Evolutionary conservation across 2,888 invertebrate genomes (phyloP).

Genomic region (Aspidiotus destructor): DNA sequence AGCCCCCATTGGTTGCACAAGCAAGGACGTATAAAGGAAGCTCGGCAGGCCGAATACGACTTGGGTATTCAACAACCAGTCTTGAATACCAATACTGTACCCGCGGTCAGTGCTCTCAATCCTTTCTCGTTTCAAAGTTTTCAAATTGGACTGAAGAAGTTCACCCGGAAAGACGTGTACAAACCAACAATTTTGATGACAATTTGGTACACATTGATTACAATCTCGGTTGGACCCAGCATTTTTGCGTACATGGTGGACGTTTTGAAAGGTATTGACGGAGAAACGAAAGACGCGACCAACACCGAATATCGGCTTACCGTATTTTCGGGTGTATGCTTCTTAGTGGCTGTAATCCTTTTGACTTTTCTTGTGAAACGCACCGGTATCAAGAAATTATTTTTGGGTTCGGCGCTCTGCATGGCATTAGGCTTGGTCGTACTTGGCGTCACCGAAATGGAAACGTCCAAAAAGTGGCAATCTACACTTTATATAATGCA

Average conservation of each 20-base stretch:
- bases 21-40: slow-evolving; percentile 45
- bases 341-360: background rate
- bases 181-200: slow-evolving; percentile 46
- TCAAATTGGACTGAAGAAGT: background rate
- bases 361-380: slow-evolving; percentile 38
- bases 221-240: slow-evolving; percentile 49
- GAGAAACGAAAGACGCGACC: background rate
- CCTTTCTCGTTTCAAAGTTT: background rate
- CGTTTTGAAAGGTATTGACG: slow-evolving; percentile 39
- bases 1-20: slow-evolving; percentile 50
- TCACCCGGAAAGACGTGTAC: slow-evolving; percentile 39
- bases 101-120: too few species aligned
- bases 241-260: slow-evolving; percentile 51
- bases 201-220: slow-evolving; percentile 49
- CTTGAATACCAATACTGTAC: background rate
- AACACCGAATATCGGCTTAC: background rate
- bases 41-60: slow-evolving; percentile 40
- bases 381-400: slow-evolving; percentile 50
- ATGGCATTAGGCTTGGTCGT: slow-evolving; percentile 49
- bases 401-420: slow-evolving; percentile 50
- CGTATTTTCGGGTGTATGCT: background rate
- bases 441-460: slow-evolving; percentile 40
- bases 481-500: slow-evolving; percentile 41
- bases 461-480: background rate
- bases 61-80: slow-evolving; percentile 36